These are phyloP conservation scores for Drosophila subquinaria DNA, from an alignment of 2,888 invertebrate genomes.

Conservation along the genomic window DNA sequence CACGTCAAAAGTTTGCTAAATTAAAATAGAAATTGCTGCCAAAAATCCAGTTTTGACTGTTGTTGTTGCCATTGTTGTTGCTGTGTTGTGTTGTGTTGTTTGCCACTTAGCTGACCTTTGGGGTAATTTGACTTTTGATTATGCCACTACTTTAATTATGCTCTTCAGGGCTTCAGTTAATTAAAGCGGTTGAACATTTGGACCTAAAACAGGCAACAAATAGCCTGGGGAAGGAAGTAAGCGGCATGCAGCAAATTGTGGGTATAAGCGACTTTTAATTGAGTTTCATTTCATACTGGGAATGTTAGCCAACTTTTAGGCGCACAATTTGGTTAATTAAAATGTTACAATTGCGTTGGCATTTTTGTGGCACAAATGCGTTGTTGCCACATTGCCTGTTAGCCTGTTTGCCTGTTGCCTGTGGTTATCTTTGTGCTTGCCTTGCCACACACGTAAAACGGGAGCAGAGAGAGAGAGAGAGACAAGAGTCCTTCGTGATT, in stretches of 20 bases:
- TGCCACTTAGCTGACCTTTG: conserved; percentile 56
- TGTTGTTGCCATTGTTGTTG: conserved; percentile 6
- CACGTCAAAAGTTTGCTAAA: neutral
- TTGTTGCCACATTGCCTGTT: conserved; percentile 23
- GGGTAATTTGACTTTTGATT: conserved; percentile 56
- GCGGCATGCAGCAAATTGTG: conserved; percentile 44
- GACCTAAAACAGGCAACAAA: conserved; percentile 34
- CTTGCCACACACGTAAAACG: conserved; percentile 20
- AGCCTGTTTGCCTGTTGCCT: conserved; percentile 13
- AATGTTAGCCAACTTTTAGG: conserved; percentile 53
- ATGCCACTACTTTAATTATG: conserved; percentile 61
- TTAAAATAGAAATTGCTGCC: conserved; percentile 1
- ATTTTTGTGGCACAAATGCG: conserved; percentile 52
- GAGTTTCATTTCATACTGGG: conserved; percentile 66
- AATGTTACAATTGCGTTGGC: conserved; percentile 75
- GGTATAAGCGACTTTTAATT: conserved; percentile 78
- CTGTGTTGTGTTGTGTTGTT: conserved; percentile 30
- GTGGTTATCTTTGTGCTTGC: conserved; percentile 32
- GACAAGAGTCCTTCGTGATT: conserved; percentile 48
- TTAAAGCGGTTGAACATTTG: conserved; percentile 58
- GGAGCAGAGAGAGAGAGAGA: conserved; percentile 14
- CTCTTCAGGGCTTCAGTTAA: conserved; percentile 54
- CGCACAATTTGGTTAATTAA: conserved; percentile 80
- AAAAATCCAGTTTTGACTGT: conserved; percentile 12
- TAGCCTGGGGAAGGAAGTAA: conserved; percentile 7